Evolutionary conservation across 1,140 invertebrate species (phyloP), one percentile per base, ranked within the genome.

Genomic region (Sinonovacula constricta): DNA sequence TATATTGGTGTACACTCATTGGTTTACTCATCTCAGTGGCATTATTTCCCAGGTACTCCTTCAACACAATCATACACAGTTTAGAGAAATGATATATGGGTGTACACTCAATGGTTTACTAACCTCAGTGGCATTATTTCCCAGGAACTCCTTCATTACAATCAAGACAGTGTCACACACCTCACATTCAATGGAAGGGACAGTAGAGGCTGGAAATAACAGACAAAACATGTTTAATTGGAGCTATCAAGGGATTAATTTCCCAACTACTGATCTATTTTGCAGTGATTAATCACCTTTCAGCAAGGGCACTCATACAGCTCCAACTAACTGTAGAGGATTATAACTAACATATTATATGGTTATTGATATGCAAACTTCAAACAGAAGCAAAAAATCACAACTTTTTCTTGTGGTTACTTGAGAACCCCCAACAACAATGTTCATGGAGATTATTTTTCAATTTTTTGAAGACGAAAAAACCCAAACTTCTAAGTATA

Each of bases 151-250:
- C 34, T 70, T 70, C 26, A 70, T 7, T 12, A 33, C 14, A 34
- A 31, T 33, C 14, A 70, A 18, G 3, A 34, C 68, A n/a, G 68
- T 70, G n/a, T 34, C 68, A 70, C 68, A 70, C n/a, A 70, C 24
- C 10, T 70, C 68, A 70, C 68, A 70, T 33, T 57, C 33, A 26
- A 59, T 36, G 15, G 68, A 57, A n/a, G 68, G 53, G 12, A 1
- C 51, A 22, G 26, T 54, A 22, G 24, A 24, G 18, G n/a, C 39
- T 51, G 66, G 14, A 24, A 59, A 59, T 36, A 34, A 34, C 10
- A 22, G 33, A 66, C n/a, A 10, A 15, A 49, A 30, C 33, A 15
- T 28, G 24, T 28, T 24, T 60, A 18, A 28, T 28, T 26, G 28
- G 28, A 28, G 2, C 18, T 60, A 24, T 15, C 2, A 2, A 22